Percentiles rank a stretch among this genome's conserved stretches.
phyloP scores from a whole-genome alignment of 2,113 vertebrate species.

The Ailuropoda melanoleuca region DNA sequence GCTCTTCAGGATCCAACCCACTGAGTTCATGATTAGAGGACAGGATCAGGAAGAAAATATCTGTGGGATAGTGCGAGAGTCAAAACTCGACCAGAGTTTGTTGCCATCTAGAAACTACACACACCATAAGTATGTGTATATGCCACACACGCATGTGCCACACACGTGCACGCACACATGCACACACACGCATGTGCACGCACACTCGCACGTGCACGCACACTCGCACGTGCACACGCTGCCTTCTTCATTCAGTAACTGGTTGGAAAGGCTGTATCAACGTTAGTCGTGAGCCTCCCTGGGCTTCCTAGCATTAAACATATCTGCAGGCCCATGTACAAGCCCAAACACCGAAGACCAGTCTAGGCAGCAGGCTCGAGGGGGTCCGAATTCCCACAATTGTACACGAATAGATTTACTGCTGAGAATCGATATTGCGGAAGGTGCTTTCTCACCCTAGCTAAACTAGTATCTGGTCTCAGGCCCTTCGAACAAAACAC shows the following conservation, averaged over 20 bases:
- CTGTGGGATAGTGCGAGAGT: not conserved
- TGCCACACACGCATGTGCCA: not conserved
- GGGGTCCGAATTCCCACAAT: not conserved
- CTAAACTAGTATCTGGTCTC: conserved; percentile 48
- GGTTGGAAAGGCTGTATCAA: not conserved
- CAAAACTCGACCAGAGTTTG: not conserved
- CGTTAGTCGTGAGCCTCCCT: not conserved
- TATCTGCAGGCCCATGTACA: conserved; percentile 13
- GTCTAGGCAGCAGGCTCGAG: not conserved
- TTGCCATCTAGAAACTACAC: conserved; percentile 49
- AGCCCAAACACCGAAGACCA: not conserved
- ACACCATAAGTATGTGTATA: not conserved
- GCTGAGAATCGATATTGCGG: not conserved
- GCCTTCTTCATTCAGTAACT: not conserved
- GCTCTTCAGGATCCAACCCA: not conserved
- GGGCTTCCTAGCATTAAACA: not conserved
- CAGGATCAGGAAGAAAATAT: not conserved
- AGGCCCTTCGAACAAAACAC: conserved; percentile 57
- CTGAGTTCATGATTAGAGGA: not conserved
- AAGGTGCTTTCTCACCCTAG: not conserved
- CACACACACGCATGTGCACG: not conserved
- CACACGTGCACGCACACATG: not conserved
- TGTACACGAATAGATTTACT: not conserved
- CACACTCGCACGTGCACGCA: not conserved
- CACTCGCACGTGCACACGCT: not conserved